Percentiles rank a stretch among this genome's conserved stretches.
phyloP scores from a whole-genome alignment of 2,888 invertebrate genomes.

The Archips crataeganus region DNA sequence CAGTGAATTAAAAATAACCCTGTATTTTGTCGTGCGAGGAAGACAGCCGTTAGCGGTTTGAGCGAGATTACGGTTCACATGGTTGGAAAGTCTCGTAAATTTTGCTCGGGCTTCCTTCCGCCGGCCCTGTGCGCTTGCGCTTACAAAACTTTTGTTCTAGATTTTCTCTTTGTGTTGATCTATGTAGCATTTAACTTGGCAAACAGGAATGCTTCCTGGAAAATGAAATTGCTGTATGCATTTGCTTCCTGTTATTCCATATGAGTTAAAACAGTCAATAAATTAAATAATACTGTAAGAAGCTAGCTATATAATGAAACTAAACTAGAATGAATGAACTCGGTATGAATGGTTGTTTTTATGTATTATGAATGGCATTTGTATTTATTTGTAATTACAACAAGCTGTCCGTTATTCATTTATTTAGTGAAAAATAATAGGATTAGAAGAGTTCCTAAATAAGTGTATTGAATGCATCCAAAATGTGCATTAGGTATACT shows the following conservation, averaged over 20 bases:
- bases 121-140: conserved; percentile 54
- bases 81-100: conserved; percentile 61
- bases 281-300: background rate
- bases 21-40: conserved; percentile 27
- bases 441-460: too few relatives aligned
- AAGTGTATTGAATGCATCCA: too few relatives aligned
- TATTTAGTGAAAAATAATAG: too few relatives aligned
- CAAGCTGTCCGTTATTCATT: too few relatives aligned
- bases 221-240: conserved; percentile 1
- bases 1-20: too few relatives aligned
- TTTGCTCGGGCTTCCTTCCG: conserved; percentile 69
- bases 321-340: too few relatives aligned
- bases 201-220: conserved; percentile 19
- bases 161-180: conserved; percentile 37
- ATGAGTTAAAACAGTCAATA: background rate
- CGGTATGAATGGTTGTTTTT: too few relatives aligned
- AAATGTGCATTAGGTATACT: too few relatives aligned
- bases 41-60: conserved; percentile 21
- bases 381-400: too few relatives aligned
- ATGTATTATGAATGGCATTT: too few relatives aligned
- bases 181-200: conserved; percentile 26
- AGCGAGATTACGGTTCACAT: conserved; percentile 27
- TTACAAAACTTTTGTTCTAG: conserved; percentile 38
- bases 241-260: background rate
- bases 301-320: too few relatives aligned